These are phyloP conservation scores for Neoarius graeffei DNA, from an alignment of 2,113 vertebrate species.

Conservation along the genomic window DNA sequence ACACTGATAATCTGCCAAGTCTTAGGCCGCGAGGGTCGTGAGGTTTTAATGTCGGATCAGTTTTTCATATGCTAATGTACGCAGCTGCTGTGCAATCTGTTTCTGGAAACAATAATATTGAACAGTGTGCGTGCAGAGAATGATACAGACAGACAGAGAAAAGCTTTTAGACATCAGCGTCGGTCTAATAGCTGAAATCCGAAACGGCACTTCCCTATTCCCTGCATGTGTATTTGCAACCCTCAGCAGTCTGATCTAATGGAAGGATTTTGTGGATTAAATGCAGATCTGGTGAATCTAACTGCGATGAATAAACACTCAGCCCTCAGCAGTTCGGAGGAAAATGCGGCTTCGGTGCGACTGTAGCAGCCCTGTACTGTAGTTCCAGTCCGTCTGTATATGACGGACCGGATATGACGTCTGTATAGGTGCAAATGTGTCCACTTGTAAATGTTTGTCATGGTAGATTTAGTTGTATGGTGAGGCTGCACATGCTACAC, in stretches of 20 bases:
- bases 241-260: not conserved
- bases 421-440: not conserved
- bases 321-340: not conserved
- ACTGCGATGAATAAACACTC: not conserved
- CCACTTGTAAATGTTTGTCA: not conserved
- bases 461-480: not conserved
- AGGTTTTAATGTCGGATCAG: not conserved
- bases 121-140: not conserved
- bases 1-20: not conserved
- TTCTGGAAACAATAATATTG: not conserved
- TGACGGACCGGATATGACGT: too few relatives aligned
- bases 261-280: slow-evolving; percentile 31
- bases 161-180: not conserved
- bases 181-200: not conserved
- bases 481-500: not conserved
- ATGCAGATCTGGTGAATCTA: not conserved
- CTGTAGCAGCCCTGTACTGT: not conserved
- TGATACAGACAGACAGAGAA: not conserved
- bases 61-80: not conserved
- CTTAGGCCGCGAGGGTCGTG: not conserved
- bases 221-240: not conserved
- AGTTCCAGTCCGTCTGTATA: not conserved
- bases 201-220: not conserved
- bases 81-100: not conserved
- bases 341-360: not conserved